A percentile compares a stretch with the other conserved stretches of the same genome.
Conservation (phyloP, 2,113 vertebrate species). For the Brienomyrus brachyistius region DNA sequence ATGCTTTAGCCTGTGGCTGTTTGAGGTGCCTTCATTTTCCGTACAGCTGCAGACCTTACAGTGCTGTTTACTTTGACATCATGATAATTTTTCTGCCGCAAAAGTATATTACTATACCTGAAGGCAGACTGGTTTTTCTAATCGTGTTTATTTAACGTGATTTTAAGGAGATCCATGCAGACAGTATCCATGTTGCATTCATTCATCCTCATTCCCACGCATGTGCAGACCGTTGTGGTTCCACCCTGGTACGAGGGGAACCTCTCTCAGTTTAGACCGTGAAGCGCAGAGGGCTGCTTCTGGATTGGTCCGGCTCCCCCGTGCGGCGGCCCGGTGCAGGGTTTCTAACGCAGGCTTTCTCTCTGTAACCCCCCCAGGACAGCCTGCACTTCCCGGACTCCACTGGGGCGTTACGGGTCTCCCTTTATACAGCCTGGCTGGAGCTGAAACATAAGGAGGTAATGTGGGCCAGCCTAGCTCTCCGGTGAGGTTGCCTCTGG, state of each 20-base stretch:
- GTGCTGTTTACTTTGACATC: neutral
- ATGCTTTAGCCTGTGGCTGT: neutral
- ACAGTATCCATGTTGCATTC: neutral
- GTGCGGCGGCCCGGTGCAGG: neutral
- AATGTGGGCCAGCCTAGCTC: neutral
- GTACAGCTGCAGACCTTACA: neutral
- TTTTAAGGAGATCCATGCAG: neutral
- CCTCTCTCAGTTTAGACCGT: neutral
- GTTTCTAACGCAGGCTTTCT: slow-evolving; percentile 44
- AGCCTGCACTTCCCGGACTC: slow-evolving; percentile 68
- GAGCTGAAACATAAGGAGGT: slow-evolving; percentile 71
- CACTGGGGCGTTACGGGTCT: slow-evolving; percentile 62
- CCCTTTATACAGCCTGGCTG: slow-evolving; percentile 70
- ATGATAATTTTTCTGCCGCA: neutral
- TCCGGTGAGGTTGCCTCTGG: neutral
- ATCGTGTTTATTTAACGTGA: neutral
- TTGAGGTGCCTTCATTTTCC: neutral
- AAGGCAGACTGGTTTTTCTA: neutral
- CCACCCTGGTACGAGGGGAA: neutral
- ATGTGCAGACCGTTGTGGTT: neutral
- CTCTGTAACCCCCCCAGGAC: slow-evolving; percentile 59
- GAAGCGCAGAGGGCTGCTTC: neutral
- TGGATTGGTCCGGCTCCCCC: neutral
- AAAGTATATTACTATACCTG: neutral
- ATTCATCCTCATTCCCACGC: neutral